phyloP scores from a whole-genome alignment of 2,797 vertebrate genomes.

The Prunella strophiata region DNA sequence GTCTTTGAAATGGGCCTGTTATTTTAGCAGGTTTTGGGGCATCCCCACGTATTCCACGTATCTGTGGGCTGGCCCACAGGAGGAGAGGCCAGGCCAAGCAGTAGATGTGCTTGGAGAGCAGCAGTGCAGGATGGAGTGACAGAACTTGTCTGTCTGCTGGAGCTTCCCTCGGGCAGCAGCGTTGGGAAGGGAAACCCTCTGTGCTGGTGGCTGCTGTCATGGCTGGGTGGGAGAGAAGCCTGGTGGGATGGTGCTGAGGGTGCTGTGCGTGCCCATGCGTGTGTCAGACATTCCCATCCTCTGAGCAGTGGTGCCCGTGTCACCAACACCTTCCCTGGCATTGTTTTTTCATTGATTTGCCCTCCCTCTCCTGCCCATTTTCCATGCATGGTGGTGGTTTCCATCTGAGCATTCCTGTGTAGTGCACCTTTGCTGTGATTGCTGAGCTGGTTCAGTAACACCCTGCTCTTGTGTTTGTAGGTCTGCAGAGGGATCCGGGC shows the following conservation, averaged over 20 bases:
- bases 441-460: constrained; percentile 3
- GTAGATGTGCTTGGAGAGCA: background rate
- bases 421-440: rapidly evolving
- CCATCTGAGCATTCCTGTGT: background rate
- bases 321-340: constrained; percentile 30
- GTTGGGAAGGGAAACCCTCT: background rate
- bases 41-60: rapidly evolving
- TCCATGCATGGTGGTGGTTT: constrained; percentile 65
- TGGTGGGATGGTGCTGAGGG: background rate
- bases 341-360: constrained; percentile 21
- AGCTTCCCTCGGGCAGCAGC: background rate
- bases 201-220: rapidly evolving
- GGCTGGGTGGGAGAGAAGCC: background rate
- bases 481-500: constrained; percentile 68
- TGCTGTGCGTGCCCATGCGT: constrained; percentile 38
- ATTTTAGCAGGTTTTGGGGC: background rate
- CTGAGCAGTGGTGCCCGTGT: constrained; percentile 15
- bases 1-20: background rate
- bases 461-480: constrained; percentile 65
- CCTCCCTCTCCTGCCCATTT: constrained; percentile 57
- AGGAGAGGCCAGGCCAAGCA: background rate
- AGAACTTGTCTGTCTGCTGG: background rate
- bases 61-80: background rate
- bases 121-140: background rate
- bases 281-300: constrained; percentile 65